Evolutionary conservation across 2,888 invertebrate genomes (phyloP).

Genomic region (Zygaena filipendulae): DNA sequence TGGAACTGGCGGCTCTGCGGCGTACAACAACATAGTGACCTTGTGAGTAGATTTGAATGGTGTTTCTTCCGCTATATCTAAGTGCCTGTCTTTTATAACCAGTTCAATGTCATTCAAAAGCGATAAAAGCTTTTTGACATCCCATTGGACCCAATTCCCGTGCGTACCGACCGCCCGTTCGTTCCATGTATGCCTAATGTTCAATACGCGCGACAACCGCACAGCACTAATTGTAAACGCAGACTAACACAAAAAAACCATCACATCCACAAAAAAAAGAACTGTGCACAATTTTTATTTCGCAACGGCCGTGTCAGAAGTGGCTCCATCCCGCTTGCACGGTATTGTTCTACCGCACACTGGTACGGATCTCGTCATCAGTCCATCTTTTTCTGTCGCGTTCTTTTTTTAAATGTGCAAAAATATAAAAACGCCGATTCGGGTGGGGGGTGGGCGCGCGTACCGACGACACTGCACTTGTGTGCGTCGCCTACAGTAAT

Average conservation of each 20-base stretch:
- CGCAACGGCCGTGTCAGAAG: constrained; percentile 53
- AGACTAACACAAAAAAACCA: constrained; percentile 66
- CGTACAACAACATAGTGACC: too few relatives aligned
- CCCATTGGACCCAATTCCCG: constrained; percentile 22
- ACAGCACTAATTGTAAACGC: constrained; percentile 67
- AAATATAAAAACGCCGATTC: constrained; percentile 67
- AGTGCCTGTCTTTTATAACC: constrained; percentile 25
- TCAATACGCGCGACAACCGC: constrained; percentile 48
- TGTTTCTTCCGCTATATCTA: constrained; percentile 45
- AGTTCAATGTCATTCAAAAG: constrained; percentile 30
- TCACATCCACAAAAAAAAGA: constrained; percentile 60
- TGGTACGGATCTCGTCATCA: constrained; percentile 50
- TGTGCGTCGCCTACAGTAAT: constrained; percentile 51
- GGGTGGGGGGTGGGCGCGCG: constrained; percentile 40
- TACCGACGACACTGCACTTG: constrained; percentile 37
- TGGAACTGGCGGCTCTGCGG: constrained; percentile 14
- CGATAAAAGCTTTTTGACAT: constrained; percentile 40
- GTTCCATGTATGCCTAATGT: constrained; percentile 53
- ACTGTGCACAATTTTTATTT: constrained; percentile 65
- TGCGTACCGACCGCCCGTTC: too few relatives aligned
- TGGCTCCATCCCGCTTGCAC: constrained; percentile 53
- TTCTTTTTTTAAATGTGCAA: constrained; percentile 64
- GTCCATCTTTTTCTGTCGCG: constrained; percentile 65
- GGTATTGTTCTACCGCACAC: constrained; percentile 39
- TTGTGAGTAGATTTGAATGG: constrained; percentile 34